phyloP scores from a whole-genome alignment of 1,140 invertebrate genomes.

The Micrasema longulum region DNA sequence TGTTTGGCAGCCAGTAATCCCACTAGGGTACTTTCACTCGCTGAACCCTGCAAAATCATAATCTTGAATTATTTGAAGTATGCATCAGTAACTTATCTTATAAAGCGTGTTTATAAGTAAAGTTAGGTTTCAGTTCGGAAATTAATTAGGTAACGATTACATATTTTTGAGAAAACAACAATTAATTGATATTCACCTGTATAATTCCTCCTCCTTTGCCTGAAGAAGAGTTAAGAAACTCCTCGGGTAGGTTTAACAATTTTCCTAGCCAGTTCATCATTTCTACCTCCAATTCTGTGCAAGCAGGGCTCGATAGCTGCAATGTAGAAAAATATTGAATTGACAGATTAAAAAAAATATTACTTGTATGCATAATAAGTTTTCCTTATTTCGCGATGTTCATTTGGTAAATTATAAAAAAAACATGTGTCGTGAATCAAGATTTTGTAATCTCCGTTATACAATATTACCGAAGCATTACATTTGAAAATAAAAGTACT shows the following conservation, averaged over 20 bases:
- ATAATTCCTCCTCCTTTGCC: constrained; percentile 91
- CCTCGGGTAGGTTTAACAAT: constrained; percentile 84
- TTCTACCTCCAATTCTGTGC: constrained; percentile 94
- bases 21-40: constrained; percentile 90
- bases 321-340: constrained; percentile 48
- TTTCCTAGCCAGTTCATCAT: constrained; percentile 97
- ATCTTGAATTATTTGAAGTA: too few relatives aligned
- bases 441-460: constrained; percentile 21
- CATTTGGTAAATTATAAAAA: too few relatives aligned
- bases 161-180: too few relatives aligned
- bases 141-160: too few relatives aligned
- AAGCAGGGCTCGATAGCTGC: constrained; percentile 90
- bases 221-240: constrained; percentile 81
- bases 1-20: constrained; percentile 86
- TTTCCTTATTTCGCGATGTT: too few relatives aligned
- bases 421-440: not conserved
- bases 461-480: constrained; percentile 15
- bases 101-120: too few relatives aligned
- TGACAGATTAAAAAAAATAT: too few relatives aligned
- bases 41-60: constrained; percentile 82
- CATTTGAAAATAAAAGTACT: constrained; percentile 21
- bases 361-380: not conserved
- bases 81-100: too few relatives aligned
- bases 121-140: too few relatives aligned
- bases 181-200: constrained; percentile 71